Percentiles rank a stretch among this genome's conserved stretches.
These are phyloP conservation scores for Lanistes nyassanus DNA, from an alignment of 1,140 invertebrate species.

Conservation along the genomic window DNA sequence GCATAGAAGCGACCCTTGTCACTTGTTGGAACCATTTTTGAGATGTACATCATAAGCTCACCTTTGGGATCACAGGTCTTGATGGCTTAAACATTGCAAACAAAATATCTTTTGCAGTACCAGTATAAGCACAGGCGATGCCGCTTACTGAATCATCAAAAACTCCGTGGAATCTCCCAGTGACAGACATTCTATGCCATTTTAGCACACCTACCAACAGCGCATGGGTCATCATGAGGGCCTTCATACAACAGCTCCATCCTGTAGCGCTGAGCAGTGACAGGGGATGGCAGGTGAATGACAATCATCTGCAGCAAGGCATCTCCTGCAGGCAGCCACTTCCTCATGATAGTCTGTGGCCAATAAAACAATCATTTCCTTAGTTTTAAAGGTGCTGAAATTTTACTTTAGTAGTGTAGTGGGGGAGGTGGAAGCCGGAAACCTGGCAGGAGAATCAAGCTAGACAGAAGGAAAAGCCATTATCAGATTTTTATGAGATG, in stretches of 20 bases:
- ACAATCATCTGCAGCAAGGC: constrained; percentile 99
- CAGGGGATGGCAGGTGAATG: constrained; percentile 98
- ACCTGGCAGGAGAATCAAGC: too few species aligned
- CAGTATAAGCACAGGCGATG: too few species aligned
- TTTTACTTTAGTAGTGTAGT: too few species aligned
- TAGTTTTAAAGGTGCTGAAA: not conserved
- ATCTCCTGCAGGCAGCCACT: constrained; percentile 99
- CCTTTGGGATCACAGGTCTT: constrained; percentile 95
- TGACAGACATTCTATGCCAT: too few species aligned
- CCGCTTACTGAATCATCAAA: not conserved
- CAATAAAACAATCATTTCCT: not conserved
- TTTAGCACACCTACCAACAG: constrained; percentile 82
- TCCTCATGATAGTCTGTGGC: constrained; percentile 84
- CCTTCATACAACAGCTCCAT: constrained; percentile 92
- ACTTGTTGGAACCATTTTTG: constrained; percentile 99
- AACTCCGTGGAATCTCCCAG: not conserved
- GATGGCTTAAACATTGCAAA: constrained; percentile 63
- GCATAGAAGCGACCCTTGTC: constrained; percentile 99
- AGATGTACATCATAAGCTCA: constrained; percentile 99
- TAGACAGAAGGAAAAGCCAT: too few species aligned
- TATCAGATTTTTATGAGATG: too few species aligned
- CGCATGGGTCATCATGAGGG: constrained; percentile 96
- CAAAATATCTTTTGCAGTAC: not conserved
- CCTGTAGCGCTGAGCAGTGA: constrained; percentile 98
- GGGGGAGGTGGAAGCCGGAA: too few species aligned